phyloP scores from a whole-genome alignment of 2,888 invertebrate genomes.

The Tuberolachnus salignus region DNA sequence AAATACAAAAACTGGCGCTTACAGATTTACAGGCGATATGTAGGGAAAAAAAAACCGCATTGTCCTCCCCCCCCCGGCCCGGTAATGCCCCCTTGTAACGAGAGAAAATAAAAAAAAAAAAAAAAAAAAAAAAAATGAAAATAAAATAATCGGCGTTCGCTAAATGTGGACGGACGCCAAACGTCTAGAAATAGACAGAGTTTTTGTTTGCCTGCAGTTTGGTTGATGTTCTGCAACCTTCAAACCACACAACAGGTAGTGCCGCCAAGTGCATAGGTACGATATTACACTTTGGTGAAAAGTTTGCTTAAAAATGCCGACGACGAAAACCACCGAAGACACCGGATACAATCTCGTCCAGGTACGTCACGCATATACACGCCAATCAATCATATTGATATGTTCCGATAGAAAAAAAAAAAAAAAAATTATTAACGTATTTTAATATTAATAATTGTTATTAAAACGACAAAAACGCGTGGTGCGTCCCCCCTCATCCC shows the following conservation, averaged over 20 bases:
- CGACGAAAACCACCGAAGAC: constrained; percentile 42
- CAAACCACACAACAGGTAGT: constrained; percentile 35
- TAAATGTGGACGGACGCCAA: constrained; percentile 27
- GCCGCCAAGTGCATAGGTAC: background rate
- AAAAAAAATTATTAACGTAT: no score
- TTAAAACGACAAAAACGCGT: no score
- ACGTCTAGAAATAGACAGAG: constrained; percentile 50
- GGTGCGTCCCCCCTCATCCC: no score
- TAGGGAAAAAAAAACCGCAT: no score
- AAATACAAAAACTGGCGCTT: background rate
- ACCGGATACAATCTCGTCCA: constrained; percentile 48
- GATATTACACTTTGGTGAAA: background rate
- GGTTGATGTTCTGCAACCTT: constrained; percentile 21
- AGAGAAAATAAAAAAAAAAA: no score
- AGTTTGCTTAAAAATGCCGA: constrained; percentile 20
- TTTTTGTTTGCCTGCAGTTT: constrained; percentile 38
- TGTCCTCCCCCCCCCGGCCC: background rate
- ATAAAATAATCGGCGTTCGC: background rate
- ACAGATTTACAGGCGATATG: no score
- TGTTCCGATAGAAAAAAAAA: no score
- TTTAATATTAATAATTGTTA: no score
- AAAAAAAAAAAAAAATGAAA: constrained; percentile 10
- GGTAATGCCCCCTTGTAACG: constrained; percentile 3
- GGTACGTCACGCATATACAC: constrained; percentile 2
- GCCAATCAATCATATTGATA: background rate